Conservation (phyloP, 2,888 invertebrate species). For the Laspeyria flexula region DNA sequence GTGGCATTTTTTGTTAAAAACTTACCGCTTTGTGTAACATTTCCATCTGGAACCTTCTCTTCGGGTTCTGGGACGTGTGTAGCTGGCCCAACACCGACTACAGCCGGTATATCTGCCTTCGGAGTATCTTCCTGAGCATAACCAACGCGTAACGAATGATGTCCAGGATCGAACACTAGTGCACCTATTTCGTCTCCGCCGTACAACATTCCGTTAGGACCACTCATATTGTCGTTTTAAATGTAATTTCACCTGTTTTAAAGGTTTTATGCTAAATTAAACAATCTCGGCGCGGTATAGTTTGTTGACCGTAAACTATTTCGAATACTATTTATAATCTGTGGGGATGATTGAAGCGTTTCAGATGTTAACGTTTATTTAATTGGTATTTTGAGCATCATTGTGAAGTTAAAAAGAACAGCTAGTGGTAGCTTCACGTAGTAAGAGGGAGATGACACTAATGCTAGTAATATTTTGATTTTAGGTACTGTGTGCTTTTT, state of each 20-base stretch:
- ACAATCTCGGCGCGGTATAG: slow-evolving; percentile 34
- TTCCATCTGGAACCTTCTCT: slow-evolving; percentile 91
- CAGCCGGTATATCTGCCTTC: slow-evolving; percentile 98
- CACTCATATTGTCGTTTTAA: slow-evolving; percentile 66
- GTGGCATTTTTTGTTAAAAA: background rate
- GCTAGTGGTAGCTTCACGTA: too few species aligned
- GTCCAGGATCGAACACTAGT: slow-evolving; percentile 97
- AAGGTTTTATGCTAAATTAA: background rate
- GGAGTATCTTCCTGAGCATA: slow-evolving; percentile 99
- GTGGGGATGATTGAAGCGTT: slow-evolving; percentile 7
- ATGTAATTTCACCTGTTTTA: slow-evolving; percentile 5
- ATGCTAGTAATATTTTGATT: too few species aligned
- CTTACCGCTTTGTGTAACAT: slow-evolving; percentile 86
- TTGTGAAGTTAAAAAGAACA: background rate
- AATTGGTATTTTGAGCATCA: background rate
- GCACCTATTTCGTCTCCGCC: slow-evolving; percentile 99
- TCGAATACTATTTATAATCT: slow-evolving; percentile 11
- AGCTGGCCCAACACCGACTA: slow-evolving; percentile 93
- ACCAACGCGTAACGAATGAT: slow-evolving; percentile 92
- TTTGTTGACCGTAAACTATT: slow-evolving; percentile 35
- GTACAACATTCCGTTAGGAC: slow-evolving; percentile 90
- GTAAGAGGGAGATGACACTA: too few species aligned
- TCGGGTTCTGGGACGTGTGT: slow-evolving; percentile 90
- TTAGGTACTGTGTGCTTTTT: too few species aligned
- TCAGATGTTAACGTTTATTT: background rate